Conservation (phyloP, 2,113 vertebrate species). For the Sialia sialis region DNA sequence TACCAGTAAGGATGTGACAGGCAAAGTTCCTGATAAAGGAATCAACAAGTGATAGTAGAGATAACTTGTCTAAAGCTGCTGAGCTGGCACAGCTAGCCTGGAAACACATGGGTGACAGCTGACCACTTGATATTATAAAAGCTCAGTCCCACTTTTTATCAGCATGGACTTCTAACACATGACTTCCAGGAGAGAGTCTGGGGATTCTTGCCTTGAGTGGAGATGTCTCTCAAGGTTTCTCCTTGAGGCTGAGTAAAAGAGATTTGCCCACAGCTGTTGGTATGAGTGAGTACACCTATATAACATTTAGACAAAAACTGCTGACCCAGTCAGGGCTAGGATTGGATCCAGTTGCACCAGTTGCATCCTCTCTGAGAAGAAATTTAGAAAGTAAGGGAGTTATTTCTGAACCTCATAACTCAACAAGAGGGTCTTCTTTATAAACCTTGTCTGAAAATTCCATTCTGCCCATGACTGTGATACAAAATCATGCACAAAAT, state of each 20-base stretch:
- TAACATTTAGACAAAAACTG: background rate
- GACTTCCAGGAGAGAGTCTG: background rate
- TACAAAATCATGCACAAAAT: background rate
- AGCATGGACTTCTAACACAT: background rate
- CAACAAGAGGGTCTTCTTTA: background rate
- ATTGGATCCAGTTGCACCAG: background rate
- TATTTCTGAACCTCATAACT: background rate
- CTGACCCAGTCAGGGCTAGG: background rate
- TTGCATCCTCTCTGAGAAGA: background rate
- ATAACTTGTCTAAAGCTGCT: background rate
- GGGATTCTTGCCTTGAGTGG: background rate
- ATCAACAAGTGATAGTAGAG: background rate
- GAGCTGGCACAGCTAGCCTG: background rate
- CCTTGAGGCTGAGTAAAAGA: background rate
- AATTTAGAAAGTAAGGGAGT: background rate
- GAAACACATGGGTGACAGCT: background rate
- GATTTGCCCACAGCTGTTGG: background rate
- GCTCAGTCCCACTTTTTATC: background rate
- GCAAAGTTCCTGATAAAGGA: background rate
- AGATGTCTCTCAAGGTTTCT: background rate
- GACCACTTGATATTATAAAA: background rate
- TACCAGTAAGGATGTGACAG: background rate
- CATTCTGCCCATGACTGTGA: background rate
- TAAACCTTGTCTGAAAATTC: accelerated
- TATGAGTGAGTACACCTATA: background rate